A percentile compares a stretch with the other conserved stretches of the same genome.
These are phyloP conservation scores for Parapristionchus giblindavisi DNA, from an alignment of 2,888 invertebrate species.

Conservation along the genomic window DNA sequence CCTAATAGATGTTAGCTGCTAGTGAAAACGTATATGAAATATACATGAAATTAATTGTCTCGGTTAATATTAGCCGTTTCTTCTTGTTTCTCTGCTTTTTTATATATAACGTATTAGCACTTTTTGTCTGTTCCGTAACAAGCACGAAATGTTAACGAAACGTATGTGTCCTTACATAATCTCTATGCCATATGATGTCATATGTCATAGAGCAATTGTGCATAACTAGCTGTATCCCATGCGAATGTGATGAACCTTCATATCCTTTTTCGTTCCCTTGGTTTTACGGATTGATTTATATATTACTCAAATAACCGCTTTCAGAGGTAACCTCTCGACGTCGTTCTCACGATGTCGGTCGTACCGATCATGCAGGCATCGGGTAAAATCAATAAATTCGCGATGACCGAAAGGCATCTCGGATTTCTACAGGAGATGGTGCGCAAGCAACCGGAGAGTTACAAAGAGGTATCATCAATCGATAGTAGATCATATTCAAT, in stretches of 20 bases:
- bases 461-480: conserved; percentile 52
- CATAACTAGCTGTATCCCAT: too few relatives aligned
- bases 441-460: conserved; percentile 66
- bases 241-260: neutral
- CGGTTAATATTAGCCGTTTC: too few relatives aligned
- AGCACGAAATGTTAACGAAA: too few relatives aligned
- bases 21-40: too few relatives aligned
- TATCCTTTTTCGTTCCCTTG: neutral
- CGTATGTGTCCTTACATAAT: too few relatives aligned
- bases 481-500: neutral
- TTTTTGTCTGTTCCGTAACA: too few relatives aligned
- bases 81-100: too few relatives aligned
- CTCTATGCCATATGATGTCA: too few relatives aligned
- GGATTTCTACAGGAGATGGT: conserved; percentile 63
- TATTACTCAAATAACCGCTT: neutral
- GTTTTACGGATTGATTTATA: neutral
- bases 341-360: conserved; percentile 32
- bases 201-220: too few relatives aligned
- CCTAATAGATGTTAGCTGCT: too few relatives aligned
- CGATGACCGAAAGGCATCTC: conserved; percentile 58
- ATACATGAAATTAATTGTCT: too few relatives aligned
- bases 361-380: conserved; percentile 26
- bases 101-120: too few relatives aligned
- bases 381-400: conserved; percentile 42
- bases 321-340: conserved; percentile 16